Percentiles rank a stretch among this genome's conserved stretches.
Evolutionary conservation across 2,113 vertebrate species (phyloP).

Genomic region (Propithecus coquereli): DNA sequence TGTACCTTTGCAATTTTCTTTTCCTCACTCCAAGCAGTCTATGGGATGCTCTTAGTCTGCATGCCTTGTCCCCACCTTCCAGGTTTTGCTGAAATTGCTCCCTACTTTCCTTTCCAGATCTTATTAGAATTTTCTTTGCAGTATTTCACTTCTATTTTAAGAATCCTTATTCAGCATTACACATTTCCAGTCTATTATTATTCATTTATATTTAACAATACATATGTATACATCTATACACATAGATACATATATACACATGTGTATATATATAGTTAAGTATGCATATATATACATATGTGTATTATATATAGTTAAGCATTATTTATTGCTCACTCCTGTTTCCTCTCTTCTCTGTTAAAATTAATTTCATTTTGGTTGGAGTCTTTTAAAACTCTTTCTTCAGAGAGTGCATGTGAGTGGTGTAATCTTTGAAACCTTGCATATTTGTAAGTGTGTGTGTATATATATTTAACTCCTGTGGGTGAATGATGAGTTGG

Average conservation of each 20-base stretch:
- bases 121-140: conserved; percentile 17
- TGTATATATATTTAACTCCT: neutral
- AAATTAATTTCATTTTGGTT: neutral
- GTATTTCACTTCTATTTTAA: conserved; percentile 44
- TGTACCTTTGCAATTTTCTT: neutral
- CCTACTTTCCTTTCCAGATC: conserved; percentile 22
- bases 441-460: neutral
- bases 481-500: neutral
- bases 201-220: neutral
- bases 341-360: neutral
- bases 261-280: neutral
- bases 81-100: conserved; percentile 36
- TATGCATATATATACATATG: neutral
- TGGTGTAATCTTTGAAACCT: neutral
- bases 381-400: neutral
- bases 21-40: neutral
- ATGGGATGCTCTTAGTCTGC: neutral
- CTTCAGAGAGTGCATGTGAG: neutral
- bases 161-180: conserved; percentile 25
- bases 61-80: neutral
- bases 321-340: neutral
- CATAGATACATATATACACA: neutral
- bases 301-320: neutral
- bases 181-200: conserved; percentile 2
- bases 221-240: neutral